Percentiles rank a stretch among this genome's conserved stretches.
phyloP scores from a whole-genome alignment of 2,797 vertebrate species.

The Pangasius djambal region DNA sequence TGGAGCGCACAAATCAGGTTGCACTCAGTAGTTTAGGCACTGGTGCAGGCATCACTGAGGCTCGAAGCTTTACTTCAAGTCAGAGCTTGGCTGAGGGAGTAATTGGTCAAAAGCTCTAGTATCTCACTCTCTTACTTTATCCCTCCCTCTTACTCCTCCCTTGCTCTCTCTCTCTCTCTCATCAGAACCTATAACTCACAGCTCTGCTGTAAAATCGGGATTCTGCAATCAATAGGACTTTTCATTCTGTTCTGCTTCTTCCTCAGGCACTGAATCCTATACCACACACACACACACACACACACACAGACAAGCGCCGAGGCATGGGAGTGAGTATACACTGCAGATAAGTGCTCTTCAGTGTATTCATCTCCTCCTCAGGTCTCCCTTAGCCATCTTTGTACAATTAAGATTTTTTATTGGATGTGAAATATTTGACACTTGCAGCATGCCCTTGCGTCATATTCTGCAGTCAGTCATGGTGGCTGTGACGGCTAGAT shows the following conservation, averaged over 20 bases:
- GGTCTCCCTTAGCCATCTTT: neutral
- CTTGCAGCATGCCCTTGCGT: neutral
- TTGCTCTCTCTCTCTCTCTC: slow-evolving; percentile 5
- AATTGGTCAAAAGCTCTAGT: slow-evolving; percentile 64
- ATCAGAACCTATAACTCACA: slow-evolving; percentile 41
- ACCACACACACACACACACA: slow-evolving; percentile 1
- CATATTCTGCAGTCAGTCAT: neutral
- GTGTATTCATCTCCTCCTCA: neutral
- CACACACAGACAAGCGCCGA: neutral
- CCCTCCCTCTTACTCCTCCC: neutral
- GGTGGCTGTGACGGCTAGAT: neutral
- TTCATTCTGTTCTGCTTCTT: slow-evolving; percentile 47
- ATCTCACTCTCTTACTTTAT: slow-evolving; percentile 55
- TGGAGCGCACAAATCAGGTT: slow-evolving; percentile 40
- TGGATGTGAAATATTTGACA: neutral
- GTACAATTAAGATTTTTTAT: neutral
- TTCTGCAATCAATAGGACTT: slow-evolving; percentile 56
- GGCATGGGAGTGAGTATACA: slow-evolving; percentile 24
- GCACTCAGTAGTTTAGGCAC: slow-evolving; percentile 9
- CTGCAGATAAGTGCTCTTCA: slow-evolving; percentile 35
- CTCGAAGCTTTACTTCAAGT: slow-evolving; percentile 40
- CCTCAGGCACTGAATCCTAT: slow-evolving; percentile 33
- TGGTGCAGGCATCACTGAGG: neutral
- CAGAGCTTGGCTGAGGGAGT: slow-evolving; percentile 39
- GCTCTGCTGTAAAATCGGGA: slow-evolving; percentile 52